Conservation (phyloP, 2,797 vertebrate genomes). For the Emydoidea blandingii region DNA sequence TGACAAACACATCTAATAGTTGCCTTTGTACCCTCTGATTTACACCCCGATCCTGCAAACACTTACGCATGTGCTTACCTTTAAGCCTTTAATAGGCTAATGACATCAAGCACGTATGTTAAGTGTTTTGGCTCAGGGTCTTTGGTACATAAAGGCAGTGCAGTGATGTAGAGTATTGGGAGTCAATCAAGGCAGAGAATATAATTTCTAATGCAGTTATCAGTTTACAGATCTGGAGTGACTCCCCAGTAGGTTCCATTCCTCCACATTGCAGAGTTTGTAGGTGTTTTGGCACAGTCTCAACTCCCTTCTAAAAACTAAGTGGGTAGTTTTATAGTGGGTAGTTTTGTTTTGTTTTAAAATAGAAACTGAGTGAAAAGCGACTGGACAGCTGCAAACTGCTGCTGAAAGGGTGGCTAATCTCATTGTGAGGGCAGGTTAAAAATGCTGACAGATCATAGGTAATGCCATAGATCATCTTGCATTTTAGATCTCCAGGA, state of each 20-base stretch:
- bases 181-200: conserved; percentile 4
- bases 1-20: not conserved
- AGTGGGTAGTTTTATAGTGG: not conserved
- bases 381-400: not conserved
- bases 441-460: not conserved
- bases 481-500: not conserved
- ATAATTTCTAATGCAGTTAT: not conserved
- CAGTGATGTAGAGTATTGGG: not conserved
- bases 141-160: not conserved
- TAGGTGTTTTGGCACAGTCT: not conserved
- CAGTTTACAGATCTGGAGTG: conserved; percentile 8
- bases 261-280: not conserved
- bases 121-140: conserved; percentile 24
- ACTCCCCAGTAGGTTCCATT: not conserved
- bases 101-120: not conserved
- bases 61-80: not conserved
- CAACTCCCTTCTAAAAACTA: not conserved
- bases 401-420: not conserved
- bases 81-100: not conserved
- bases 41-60: not conserved
- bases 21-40: not conserved
- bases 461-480: not conserved
- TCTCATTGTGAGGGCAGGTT: not conserved
- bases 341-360: not conserved
- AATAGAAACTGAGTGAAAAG: not conserved